Evolutionary conservation across 2,888 invertebrate genomes (phyloP).

Genomic region (Scelioninae gen. 1): DNA sequence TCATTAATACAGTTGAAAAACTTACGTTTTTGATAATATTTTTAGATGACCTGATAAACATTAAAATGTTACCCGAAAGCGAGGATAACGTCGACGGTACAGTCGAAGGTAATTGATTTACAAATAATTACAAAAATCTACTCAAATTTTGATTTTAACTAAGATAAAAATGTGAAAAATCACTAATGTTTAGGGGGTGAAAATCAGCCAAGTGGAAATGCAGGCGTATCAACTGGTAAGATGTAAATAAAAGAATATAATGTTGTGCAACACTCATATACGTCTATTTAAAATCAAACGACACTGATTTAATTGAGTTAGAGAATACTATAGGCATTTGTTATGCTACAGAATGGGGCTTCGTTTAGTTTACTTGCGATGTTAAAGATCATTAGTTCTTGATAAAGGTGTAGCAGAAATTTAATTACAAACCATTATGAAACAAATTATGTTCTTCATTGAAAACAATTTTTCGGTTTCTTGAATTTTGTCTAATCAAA

Average conservation of each 20-base stretch:
- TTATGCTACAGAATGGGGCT: constrained; percentile 81
- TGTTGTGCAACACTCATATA: constrained; percentile 61
- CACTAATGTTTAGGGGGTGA: constrained; percentile 77
- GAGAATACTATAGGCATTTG: constrained; percentile 78
- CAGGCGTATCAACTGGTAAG: constrained; percentile 80
- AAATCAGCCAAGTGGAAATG: constrained; percentile 78
- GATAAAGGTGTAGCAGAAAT: not conserved
- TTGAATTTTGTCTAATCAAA: not conserved
- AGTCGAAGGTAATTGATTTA: constrained; percentile 79
- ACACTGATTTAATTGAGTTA: constrained; percentile 81
- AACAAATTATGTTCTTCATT: constrained; percentile 26
- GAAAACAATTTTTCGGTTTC: not conserved
- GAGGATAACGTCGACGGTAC: constrained; percentile 79
- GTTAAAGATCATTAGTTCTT: constrained; percentile 52
- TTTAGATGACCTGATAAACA: constrained; percentile 75
- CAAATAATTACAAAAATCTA: constrained; percentile 27
- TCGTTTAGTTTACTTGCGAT: constrained; percentile 74
- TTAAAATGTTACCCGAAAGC: constrained; percentile 80
- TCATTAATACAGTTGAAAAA: not conserved
- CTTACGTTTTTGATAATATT: constrained; percentile 18
- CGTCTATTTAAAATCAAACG: constrained; percentile 73
- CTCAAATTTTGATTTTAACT: not conserved
- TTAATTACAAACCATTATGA: not conserved
- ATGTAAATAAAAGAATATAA: constrained; percentile 65
- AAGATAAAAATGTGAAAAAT: constrained; percentile 20